Percentiles rank a stretch among this genome's conserved stretches.
Conservation (phyloP, 2,888 invertebrate genomes). For the Germaria angustata region DNA sequence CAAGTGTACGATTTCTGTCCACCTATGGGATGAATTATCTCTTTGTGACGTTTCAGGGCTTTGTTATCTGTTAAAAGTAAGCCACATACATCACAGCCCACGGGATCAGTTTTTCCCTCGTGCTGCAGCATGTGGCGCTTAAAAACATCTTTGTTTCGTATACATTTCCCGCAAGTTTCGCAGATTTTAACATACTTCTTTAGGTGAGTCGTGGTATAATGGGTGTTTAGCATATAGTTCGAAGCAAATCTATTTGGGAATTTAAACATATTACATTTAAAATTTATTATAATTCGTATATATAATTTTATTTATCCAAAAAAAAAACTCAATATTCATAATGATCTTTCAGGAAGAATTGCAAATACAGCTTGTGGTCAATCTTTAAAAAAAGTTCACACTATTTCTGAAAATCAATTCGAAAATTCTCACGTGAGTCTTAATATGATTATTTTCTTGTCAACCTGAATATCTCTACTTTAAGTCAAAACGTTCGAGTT, state of each 20-base stretch:
- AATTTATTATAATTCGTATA: too few species aligned
- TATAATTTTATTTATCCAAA: too few species aligned
- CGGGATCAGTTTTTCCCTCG: constrained; percentile 71
- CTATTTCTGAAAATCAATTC: too few species aligned
- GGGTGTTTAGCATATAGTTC: constrained; percentile 74
- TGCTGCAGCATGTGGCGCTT: constrained; percentile 76
- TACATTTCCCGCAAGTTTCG: constrained; percentile 77
- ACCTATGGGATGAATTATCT: constrained; percentile 74
- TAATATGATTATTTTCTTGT: too few species aligned
- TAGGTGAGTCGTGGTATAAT: constrained; percentile 74
- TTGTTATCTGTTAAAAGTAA: constrained; percentile 74
- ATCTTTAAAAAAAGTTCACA: too few species aligned
- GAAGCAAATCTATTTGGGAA: constrained; percentile 72
- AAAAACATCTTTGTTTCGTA: constrained; percentile 74
- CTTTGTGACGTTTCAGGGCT: constrained; percentile 76
- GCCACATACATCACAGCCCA: constrained; percentile 77
- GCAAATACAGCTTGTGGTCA: too few species aligned
- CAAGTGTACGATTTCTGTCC: constrained; percentile 74
- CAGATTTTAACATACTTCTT: constrained; percentile 77
- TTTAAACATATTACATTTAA: too few species aligned
- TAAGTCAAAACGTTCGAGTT: too few species aligned
- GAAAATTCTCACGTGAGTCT: too few species aligned
- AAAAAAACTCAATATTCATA: too few species aligned
- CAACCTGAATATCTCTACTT: too few species aligned
- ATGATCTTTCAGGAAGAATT: too few species aligned